Evolutionary conservation across 2,888 invertebrate species (phyloP), one percentile per base, ranked within the genome.

Genomic region (Mantis religiosa): DNA sequence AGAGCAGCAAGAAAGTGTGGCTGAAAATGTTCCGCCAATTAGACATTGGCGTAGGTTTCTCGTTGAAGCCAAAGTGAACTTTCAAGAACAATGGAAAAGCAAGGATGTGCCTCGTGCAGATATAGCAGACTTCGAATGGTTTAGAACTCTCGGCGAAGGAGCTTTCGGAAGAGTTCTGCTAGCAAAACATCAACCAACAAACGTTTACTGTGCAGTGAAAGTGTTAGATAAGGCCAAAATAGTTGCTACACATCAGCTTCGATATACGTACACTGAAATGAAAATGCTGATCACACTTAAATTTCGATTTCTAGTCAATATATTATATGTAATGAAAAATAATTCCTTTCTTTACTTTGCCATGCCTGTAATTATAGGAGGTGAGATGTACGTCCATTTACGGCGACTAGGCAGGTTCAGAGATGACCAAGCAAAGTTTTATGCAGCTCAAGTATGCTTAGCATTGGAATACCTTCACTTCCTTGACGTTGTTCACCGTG

Each of bases 391-490:
- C 82, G 71, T 82, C 1, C 84, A 88, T 54, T 84, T 90, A n/a
- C 87, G 89, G 28, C 87, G 84, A 34, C 25, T 84, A 41, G 87
- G 88, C 84, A 89, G 85, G 47, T 90, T 90, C 89, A 88, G 88
- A 27, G 90, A 90, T 88, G 28, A 71, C 41, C 89, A 88, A 34
- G 82, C 90, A 20, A 89, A 84, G 83, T 90, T 90, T 89, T 90
- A 89, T 88, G 90, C 89, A 34, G 85, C 88, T 12, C 90, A 90
- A 87, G 89, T 90, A 83, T 54, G 87, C 30, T 28, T 90, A 47
- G 89, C 85, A n/a, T 87, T 90, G 9, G 90, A 90, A 86, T 90
- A 90, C 82, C 82, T 90, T 82, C 90, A 90, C 82, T 88, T 88
- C 83, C 82, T 90, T 30, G 88, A 89, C 28, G 20, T 90, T 14